Conservation (phyloP, 2,113 vertebrate genomes). For the Odobenus rosmarus region DNA sequence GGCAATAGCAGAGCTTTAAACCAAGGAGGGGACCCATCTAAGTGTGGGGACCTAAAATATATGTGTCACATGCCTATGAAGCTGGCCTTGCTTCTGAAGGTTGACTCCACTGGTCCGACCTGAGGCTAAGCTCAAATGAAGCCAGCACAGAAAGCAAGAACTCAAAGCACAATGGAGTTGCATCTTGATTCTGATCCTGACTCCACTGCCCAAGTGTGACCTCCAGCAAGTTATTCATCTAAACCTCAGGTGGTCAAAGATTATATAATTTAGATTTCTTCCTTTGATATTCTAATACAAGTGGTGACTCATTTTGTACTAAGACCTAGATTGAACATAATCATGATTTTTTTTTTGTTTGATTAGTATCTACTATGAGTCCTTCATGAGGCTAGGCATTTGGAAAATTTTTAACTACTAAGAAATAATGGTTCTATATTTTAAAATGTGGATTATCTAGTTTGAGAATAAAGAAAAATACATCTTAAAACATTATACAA, state of each 20-base stretch:
- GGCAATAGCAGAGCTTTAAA: neutral
- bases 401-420: neutral
- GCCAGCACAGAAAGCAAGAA: neutral
- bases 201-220: neutral
- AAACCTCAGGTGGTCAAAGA: neutral
- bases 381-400: neutral
- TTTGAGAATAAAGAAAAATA: neutral
- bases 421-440: neutral
- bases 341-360: neutral
- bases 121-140: neutral
- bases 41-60: neutral
- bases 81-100: neutral
- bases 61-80: neutral
- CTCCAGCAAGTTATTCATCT: neutral
- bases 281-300: neutral
- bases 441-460: neutral
- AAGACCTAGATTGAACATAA: neutral
- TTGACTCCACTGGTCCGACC: neutral
- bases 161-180: neutral
- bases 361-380: neutral
- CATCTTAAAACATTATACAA: neutral
- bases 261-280: neutral
- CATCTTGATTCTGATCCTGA: neutral
- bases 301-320: neutral
- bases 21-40: neutral